Percentiles rank a stretch among this genome's conserved stretches.
phyloP scores from a whole-genome alignment of 2,888 invertebrate species.

The Furcula furcula region DNA sequence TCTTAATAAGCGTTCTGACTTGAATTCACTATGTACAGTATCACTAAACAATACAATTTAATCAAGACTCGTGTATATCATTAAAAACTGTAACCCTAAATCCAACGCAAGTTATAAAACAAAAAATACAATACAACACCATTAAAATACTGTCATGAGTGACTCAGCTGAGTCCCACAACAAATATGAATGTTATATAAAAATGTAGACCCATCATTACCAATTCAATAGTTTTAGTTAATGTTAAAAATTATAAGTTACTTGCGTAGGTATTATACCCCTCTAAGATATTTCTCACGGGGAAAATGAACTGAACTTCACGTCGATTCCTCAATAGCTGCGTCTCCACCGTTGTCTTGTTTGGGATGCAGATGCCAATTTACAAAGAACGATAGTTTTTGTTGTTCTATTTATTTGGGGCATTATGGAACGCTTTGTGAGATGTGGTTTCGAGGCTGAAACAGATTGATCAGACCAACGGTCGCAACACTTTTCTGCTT shows the following conservation, averaged over 20 bases:
- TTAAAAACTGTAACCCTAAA: neutral
- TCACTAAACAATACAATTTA: neutral
- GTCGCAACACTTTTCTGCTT: too few relatives aligned
- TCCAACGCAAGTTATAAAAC: conserved; percentile 13
- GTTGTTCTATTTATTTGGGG: too few relatives aligned
- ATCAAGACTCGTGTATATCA: neutral
- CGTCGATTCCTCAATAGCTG: too few relatives aligned
- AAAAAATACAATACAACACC: conserved; percentile 24
- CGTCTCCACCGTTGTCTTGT: too few relatives aligned
- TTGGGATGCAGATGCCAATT: too few relatives aligned
- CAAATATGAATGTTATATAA: conserved; percentile 61
- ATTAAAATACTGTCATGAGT: conserved; percentile 25
- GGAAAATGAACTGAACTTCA: too few relatives aligned
- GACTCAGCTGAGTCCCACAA: conserved; percentile 66
- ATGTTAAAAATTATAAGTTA: conserved; percentile 67
- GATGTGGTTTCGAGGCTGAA: too few relatives aligned
- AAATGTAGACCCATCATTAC: conserved; percentile 69
- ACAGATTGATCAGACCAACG: too few relatives aligned
- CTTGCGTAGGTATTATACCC: too few relatives aligned
- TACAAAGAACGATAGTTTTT: too few relatives aligned
- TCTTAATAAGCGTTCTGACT: neutral
- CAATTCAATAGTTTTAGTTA: conserved; percentile 66
- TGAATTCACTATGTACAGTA: neutral
- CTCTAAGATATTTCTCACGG: conserved; percentile 74
- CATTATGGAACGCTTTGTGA: too few relatives aligned